These are phyloP conservation scores for Mastigias papua DNA, from an alignment of 30 jellyfish, hydroid and myxozoan species.

Conservation along the genomic window DNA sequence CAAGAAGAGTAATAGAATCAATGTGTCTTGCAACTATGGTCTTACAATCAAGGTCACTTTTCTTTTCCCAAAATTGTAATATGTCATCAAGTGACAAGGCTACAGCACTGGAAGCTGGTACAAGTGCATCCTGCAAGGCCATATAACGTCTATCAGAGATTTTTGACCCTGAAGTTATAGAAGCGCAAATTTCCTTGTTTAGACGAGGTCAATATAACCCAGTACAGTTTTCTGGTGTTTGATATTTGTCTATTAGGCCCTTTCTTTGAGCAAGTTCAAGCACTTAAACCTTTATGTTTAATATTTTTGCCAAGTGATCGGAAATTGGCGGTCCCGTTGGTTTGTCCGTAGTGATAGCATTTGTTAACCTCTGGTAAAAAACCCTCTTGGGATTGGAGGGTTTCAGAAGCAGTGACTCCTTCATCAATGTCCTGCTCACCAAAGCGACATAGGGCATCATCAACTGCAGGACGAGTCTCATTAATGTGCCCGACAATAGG, in stretches of 20 bases:
- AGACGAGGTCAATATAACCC: conserved; percentile 15
- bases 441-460: not conserved
- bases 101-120: conserved; percentile 26
- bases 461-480: conserved; percentile 13
- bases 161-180: not conserved
- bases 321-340: not conserved
- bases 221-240: conserved; percentile 7
- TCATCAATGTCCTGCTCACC: conserved; percentile 18
- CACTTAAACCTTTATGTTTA: conserved; percentile 14
- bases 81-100: conserved; percentile 3
- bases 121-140: conserved; percentile 13
- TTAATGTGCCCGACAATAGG: conserved; percentile 5
- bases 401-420: not conserved
- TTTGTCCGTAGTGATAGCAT: not conserved
- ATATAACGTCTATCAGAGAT: not conserved
- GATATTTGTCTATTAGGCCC: not conserved
- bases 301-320: not conserved
- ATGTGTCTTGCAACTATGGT: conserved; percentile 2
- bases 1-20: conserved; percentile 36
- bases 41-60: conserved; percentile 7
- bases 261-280: conserved; percentile 18
- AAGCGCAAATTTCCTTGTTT: conserved; percentile 1
- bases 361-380: not conserved
- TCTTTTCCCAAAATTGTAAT: not conserved
- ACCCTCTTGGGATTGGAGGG: not conserved